A percentile compares a stretch with the other conserved stretches of the same genome.
Conservation (phyloP, 1,140 invertebrate species). For the Drosophila funebris region DNA sequence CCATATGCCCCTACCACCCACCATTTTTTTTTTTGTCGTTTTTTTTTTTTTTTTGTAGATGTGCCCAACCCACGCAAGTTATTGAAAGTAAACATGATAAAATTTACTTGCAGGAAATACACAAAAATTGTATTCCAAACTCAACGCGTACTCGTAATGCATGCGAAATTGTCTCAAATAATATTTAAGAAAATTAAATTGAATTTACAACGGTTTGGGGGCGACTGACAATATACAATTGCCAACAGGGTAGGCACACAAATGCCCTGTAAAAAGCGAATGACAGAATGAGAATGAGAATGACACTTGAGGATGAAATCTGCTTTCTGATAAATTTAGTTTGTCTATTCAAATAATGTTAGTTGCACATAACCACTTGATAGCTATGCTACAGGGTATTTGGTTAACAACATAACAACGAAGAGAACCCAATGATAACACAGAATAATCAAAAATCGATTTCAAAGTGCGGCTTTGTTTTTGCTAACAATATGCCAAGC, state of each 20-base stretch:
- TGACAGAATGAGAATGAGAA: too few relatives aligned
- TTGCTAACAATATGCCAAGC: constrained; percentile 69
- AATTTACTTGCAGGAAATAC: constrained; percentile 53
- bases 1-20: not conserved
- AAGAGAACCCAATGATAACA: constrained; percentile 63
- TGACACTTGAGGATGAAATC: too few relatives aligned
- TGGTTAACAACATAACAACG: constrained; percentile 7
- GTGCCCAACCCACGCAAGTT: constrained; percentile 46
- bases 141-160: constrained; percentile 56
- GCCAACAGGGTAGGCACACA: not conserved
- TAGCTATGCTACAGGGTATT: not conserved
- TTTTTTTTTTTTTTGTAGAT: not conserved
- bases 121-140: constrained; percentile 61
- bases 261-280: constrained; percentile 13
- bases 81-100: constrained; percentile 81
- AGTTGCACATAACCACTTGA: not conserved
- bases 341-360: not conserved
- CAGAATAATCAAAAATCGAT: constrained; percentile 81
- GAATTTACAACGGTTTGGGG: constrained; percentile 64
- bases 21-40: too few relatives aligned
- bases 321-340: not conserved
- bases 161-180: constrained; percentile 77
- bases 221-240: not conserved
- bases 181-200: constrained; percentile 83
- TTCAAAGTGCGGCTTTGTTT: constrained; percentile 68